Conservation (phyloP, 2,888 invertebrate genomes). For the Andricus curvator region DNA sequence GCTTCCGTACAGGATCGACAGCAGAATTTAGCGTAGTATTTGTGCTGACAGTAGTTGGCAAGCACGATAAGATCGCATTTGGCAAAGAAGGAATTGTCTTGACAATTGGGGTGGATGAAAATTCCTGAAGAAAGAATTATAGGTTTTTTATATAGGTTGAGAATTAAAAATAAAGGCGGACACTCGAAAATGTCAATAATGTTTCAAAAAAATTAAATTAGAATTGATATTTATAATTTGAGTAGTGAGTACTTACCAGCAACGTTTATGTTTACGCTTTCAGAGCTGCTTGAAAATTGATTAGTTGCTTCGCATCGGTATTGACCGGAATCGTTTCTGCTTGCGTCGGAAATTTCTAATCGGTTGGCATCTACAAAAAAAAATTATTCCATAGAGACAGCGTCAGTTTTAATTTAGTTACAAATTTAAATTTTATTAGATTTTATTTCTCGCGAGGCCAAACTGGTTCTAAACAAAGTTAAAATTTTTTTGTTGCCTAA, state of each 20-base stretch:
- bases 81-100: conserved; percentile 92
- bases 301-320: conserved; percentile 93
- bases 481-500: too few relatives aligned
- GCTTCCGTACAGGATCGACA: conserved; percentile 95
- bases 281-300: conserved; percentile 83
- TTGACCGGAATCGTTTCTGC: conserved; percentile 86
- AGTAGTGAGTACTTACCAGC: conserved; percentile 83
- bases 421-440: not conserved
- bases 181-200: not conserved
- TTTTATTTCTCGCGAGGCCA: too few relatives aligned
- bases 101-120: conserved; percentile 88
- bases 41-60: conserved; percentile 91
- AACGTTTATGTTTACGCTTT: conserved; percentile 84
- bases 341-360: conserved; percentile 84
- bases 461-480: too few relatives aligned
- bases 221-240: conserved; percentile 3
- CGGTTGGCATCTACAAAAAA: conserved; percentile 83
- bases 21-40: conserved; percentile 95
- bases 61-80: conserved; percentile 93
- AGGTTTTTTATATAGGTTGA: too few relatives aligned
- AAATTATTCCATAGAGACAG: not conserved
- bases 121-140: conserved; percentile 80
- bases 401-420: not conserved
- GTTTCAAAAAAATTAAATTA: not conserved
- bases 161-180: too few relatives aligned